Evolutionary conservation across 2,888 invertebrate genomes (phyloP), one percentile per base, ranked within the genome.

Genomic region (Strigamia crassipes): DNA sequence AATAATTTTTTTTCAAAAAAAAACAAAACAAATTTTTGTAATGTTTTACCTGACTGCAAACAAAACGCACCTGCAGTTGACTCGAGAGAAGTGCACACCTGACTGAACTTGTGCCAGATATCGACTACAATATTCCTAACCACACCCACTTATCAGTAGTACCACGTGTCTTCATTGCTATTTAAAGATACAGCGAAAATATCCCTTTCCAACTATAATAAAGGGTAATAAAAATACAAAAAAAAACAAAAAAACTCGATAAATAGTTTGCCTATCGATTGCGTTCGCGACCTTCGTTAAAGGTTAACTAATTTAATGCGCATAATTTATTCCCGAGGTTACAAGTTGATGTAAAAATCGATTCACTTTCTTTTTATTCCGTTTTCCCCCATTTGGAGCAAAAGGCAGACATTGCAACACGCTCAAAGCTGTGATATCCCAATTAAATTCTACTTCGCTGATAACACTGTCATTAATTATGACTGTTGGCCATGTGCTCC

Each of bases 31-130:
- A 46, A 15, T 13, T 18, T 8, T n/a, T 56, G 4, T 1, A 6
- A 51, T 6, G 9, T 18, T 56, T 73, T 73, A 73, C 73, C 73
- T 31, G 31, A 23, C 46, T 13, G 56, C 18, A 56, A 73, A 73
- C 73, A 73, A 73, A 12, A 31, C 1, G 13, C 73, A 15, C 23
- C 73, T 12, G 73, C 73, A 73, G 73, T 15, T 27, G 73, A 73
- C 56, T 73, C 15, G 23, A 10, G 23, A 73, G 56, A 73, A 23
- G 73, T 73, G 73, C 31, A 73, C 73, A 73, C 73, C 73, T 73
- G 73, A 56, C 73, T 73, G 73, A 73, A 73, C 73, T 73, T 73
- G 73, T 73, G 73, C 73, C 73, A 73, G 73, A 27, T 73, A 73
- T 73, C 73, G 73, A 73, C 73, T 73, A 73, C 73, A 73, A 73